Conservation (phyloP, 2,797 vertebrate species). For the Betta splendens region DNA sequence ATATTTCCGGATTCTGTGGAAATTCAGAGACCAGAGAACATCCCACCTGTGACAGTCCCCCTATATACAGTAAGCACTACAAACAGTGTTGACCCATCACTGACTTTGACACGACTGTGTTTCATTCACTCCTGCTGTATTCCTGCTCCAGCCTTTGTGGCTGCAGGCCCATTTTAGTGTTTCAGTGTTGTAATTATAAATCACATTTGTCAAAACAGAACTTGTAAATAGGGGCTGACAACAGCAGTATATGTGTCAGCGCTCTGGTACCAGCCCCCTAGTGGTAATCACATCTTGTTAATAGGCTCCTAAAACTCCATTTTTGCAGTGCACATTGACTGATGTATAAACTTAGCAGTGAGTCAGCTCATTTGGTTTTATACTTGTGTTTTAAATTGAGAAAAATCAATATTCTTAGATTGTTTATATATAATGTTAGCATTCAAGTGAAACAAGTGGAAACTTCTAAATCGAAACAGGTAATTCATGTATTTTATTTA, state of each 20-base stretch:
- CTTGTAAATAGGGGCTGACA: slow-evolving; percentile 36
- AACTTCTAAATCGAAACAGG: background rate
- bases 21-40: too few species aligned
- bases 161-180: slow-evolving; percentile 1
- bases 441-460: background rate
- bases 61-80: background rate
- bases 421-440: background rate
- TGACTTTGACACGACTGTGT: too few species aligned
- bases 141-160: background rate
- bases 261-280: too few species aligned
- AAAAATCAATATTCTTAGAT: background rate
- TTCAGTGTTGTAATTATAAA: slow-evolving; percentile 6
- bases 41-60: too few species aligned
- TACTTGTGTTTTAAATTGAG: background rate
- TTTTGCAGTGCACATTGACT: slow-evolving; percentile 33
- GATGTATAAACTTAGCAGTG: slow-evolving; percentile 7
- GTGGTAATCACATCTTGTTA: slow-evolving; percentile 31
- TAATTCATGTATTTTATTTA: background rate
- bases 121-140: too few species aligned
- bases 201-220: background rate
- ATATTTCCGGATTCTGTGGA: background rate
- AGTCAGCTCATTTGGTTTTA: background rate
- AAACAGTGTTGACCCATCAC: background rate
- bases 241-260: slow-evolving; percentile 42
- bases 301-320: slow-evolving; percentile 12